Base-by-base conservation (phyloP, 2,113 vertebrate genomes). In the Ceyx margarethae region DNA sequence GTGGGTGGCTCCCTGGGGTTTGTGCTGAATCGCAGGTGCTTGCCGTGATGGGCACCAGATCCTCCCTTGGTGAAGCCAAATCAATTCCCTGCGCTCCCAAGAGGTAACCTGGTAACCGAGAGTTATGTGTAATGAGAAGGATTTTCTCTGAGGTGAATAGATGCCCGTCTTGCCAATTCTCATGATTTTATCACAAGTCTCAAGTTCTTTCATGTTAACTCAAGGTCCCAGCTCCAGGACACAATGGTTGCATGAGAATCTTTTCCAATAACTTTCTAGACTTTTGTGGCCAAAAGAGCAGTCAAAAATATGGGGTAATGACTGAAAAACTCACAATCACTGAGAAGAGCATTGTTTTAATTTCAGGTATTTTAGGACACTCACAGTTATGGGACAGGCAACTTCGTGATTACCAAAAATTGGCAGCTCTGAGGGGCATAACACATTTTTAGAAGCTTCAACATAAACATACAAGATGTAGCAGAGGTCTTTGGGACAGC, bases 161-260 rank as follows among this genome's bases (percentile, higher is more conserved):
- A 2, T 85, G 72, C 46, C 33, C 4, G 3, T 46, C 78, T 74
- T 96, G 94, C 82, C 94, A 93, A 26, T 89, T 94, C 79, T 81
- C 72, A 53, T 87, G 89, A 95, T 96, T 78, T 92, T 96, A 96
- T 96, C 91, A 16, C 75, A 71, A 80, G 57, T 40, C 72, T 91
- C 92, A 89, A 94, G 89, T 94, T 93, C 53, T 61, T 94, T 93
- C 91, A 89, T 91, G 96, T 95, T 93, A 71, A 68, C 57, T 87
- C 6, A 3, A 77, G 53, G 84, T 87, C 72, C 46, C 62, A 33
- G 74, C 91, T 95, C 57, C 73, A 31, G 77, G 61, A 94, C 79
- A 74, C 65, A 51, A 33, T 75, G 53, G 81, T 83, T 91, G 29
- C 17, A 9, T 75, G 85, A 64, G 66, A 92, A 61, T 51, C 53